Conservation (phyloP, 2,888 invertebrate genomes). For the Stenurella melanura region DNA sequence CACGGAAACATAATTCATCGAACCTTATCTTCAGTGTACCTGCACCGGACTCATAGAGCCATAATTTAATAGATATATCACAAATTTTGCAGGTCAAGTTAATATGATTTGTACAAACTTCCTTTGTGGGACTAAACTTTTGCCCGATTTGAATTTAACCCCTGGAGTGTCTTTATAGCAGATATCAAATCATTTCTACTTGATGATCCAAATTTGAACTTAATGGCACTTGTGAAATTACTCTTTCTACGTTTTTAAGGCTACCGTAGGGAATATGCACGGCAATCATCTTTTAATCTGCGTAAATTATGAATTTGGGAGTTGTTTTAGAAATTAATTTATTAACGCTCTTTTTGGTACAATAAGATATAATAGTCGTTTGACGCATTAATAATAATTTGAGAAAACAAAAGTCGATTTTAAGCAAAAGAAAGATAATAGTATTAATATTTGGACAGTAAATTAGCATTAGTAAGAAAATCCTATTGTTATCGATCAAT, state of each 20-base stretch:
- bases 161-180: constrained; percentile 41
- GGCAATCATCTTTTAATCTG: not conserved
- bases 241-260: not conserved
- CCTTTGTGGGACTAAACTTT: constrained; percentile 27
- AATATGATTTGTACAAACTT: constrained; percentile 37
- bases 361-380: too few relatives aligned
- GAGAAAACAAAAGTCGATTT: too few relatives aligned
- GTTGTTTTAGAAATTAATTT: too few relatives aligned
- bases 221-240: constrained; percentile 18
- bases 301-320: not conserved
- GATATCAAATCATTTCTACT: constrained; percentile 43
- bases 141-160: constrained; percentile 35
- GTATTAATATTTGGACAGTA: too few relatives aligned
- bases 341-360: too few relatives aligned
- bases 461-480: too few relatives aligned
- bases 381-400: too few relatives aligned
- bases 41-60: constrained; percentile 30
- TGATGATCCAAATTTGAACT: constrained; percentile 22
- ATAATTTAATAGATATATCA: constrained; percentile 33
- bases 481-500: too few relatives aligned
- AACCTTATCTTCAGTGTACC: constrained; percentile 28
- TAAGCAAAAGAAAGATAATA: too few relatives aligned
- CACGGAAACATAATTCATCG: constrained; percentile 17
- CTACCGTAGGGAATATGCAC: not conserved
- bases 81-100: constrained; percentile 27